These are phyloP conservation scores for Malacoraja senta DNA, from an alignment of 2,797 vertebrate genomes.

Conservation along the genomic window DNA sequence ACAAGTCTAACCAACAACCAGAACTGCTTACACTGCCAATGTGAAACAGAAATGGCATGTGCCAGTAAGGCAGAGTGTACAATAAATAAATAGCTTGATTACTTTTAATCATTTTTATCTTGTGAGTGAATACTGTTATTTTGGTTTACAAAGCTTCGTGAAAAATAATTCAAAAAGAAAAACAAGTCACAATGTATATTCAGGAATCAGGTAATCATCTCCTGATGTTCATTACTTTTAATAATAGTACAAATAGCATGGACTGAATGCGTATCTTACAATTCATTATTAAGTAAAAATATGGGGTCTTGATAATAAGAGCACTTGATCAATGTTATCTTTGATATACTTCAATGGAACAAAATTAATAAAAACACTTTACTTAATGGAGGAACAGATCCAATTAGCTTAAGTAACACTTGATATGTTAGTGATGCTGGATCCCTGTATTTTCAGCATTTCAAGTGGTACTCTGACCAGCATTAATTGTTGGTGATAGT, in stretches of 20 bases:
- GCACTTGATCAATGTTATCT: neutral
- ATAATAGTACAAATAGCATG: neutral
- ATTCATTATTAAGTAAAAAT: neutral
- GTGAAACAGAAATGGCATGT: neutral
- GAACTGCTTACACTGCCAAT: neutral
- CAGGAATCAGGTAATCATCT: neutral
- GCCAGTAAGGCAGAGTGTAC: neutral
- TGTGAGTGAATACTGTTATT: neutral
- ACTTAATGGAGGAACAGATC: neutral
- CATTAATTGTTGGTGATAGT: neutral
- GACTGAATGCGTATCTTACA: neutral
- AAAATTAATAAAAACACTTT: neutral
- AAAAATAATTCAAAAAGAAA: neutral
- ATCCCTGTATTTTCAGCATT: neutral
- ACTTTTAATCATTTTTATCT: neutral
- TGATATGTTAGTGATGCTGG: neutral
- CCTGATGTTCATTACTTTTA: neutral
- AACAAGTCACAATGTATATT: no score
- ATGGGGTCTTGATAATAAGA: neutral
- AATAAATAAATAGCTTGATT: neutral
- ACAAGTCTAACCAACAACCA: neutral
- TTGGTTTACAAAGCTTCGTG: neutral
- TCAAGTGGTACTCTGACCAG: neutral
- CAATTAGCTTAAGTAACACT: slow-evolving; percentile 32
- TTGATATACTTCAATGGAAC: neutral